phyloP scores from a whole-genome alignment of 2,113 vertebrate species.

The Anhinga anhinga region DNA sequence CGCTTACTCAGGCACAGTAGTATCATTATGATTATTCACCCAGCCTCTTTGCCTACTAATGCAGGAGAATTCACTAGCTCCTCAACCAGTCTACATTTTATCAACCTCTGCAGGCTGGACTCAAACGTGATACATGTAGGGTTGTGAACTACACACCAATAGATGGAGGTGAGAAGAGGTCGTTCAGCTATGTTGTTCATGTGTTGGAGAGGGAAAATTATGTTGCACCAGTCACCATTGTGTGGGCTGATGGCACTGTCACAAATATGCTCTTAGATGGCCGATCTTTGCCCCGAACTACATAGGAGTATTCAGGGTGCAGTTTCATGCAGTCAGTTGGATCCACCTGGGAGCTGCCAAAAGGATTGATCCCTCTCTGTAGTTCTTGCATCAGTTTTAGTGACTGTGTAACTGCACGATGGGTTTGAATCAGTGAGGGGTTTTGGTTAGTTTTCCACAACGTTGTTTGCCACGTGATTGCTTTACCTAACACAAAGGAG shows the following conservation, averaged over 20 bases:
- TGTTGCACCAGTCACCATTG: background rate
- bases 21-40: background rate
- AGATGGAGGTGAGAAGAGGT: background rate
- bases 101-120: background rate
- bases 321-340: background rate
- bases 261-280: background rate
- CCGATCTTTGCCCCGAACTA: background rate
- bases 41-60: background rate
- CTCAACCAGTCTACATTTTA: background rate
- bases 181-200: background rate
- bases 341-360: background rate
- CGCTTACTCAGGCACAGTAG: background rate
- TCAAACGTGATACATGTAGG: accelerated
- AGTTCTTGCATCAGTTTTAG: background rate
- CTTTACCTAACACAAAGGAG: background rate
- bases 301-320: background rate
- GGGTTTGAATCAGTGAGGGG: background rate
- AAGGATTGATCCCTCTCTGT: background rate
- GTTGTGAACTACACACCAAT: background rate
- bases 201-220: background rate
- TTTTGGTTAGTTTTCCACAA: background rate
- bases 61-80: background rate
- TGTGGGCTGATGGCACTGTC: background rate
- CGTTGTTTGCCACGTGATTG: background rate
- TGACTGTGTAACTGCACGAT: background rate